Evolutionary conservation across 1,140 invertebrate species (phyloP).

Genomic region (Cyclargus thomasi): DNA sequence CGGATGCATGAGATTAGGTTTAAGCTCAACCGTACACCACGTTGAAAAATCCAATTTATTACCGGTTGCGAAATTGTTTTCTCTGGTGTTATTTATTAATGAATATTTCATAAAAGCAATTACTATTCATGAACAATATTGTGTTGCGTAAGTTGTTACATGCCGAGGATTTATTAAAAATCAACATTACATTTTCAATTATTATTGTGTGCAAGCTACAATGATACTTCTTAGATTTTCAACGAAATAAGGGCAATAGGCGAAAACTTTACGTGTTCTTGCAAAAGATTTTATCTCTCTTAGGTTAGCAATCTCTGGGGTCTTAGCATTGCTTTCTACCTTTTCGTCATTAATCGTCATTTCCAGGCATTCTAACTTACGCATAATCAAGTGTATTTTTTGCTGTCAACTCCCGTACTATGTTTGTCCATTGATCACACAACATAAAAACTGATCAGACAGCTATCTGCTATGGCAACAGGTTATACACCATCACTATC

Average conservation of each 20-base stretch:
- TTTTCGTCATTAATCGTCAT: too few relatives aligned
- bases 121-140: background rate
- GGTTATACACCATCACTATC: background rate
- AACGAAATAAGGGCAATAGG: too few relatives aligned
- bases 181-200: background rate
- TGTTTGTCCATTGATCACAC: background rate
- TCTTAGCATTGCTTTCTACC: too few relatives aligned
- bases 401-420: background rate
- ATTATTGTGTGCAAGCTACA: too few relatives aligned
- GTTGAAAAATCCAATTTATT: background rate
- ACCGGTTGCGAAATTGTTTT: background rate
- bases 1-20: background rate
- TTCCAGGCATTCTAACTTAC: too few relatives aligned
- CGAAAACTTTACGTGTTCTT: too few relatives aligned
- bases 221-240: too few relatives aligned
- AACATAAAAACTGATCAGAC: background rate
- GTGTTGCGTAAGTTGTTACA: background rate
- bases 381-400: background rate
- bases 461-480: constrained; percentile 4
- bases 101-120: background rate
- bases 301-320: too few relatives aligned
- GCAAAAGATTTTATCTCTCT: too few relatives aligned
- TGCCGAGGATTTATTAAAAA: background rate
- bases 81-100: background rate
- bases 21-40: background rate